phyloP scores from a whole-genome alignment of 2,797 vertebrate genomes.

The Rhadinocentrus ornatus region DNA sequence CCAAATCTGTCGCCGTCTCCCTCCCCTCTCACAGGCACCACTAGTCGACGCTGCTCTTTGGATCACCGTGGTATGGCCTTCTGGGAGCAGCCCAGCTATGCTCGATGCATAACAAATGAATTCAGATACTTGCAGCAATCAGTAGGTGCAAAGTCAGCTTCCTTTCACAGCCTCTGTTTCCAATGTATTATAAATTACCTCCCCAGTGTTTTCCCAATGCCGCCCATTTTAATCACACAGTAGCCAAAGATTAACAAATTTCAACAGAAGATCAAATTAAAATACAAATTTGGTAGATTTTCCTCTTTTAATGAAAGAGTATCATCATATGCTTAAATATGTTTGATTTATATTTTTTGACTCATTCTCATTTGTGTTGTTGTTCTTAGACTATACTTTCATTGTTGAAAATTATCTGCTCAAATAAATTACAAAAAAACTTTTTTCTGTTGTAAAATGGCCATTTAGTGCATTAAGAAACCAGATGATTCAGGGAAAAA shows the following conservation, averaged over 20 bases:
- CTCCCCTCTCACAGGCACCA: slow-evolving; percentile 90
- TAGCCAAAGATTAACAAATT: slow-evolving; percentile 77
- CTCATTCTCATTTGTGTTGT: slow-evolving; percentile 30
- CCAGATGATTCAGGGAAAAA: background rate
- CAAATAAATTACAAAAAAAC: background rate
- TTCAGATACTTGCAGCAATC: slow-evolving; percentile 99
- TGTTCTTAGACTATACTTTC: no score
- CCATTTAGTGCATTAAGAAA: background rate
- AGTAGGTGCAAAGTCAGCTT: slow-evolving; percentile 99
- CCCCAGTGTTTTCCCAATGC: slow-evolving; percentile 52
- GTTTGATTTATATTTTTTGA: slow-evolving; percentile 47
- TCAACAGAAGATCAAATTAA: slow-evolving; percentile 72
- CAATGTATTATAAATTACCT: slow-evolving; percentile 86
- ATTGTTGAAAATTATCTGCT: slow-evolving; percentile 6
- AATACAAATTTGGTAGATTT: slow-evolving; percentile 68
- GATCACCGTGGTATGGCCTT: slow-evolving; percentile 97
- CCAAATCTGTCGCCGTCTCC: slow-evolving; percentile 61
- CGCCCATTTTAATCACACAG: slow-evolving; percentile 51
- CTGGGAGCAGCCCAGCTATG: slow-evolving; percentile 99
- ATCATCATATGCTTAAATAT: slow-evolving; percentile 32
- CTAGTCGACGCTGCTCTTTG: slow-evolving; percentile 99
- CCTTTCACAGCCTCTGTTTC: slow-evolving; percentile 87
- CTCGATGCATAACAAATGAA: slow-evolving; percentile 99
- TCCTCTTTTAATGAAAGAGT: slow-evolving; percentile 52
- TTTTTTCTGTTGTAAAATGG: background rate